These are phyloP conservation scores for Lynx canadensis DNA, from an alignment of 2,113 vertebrate genomes.

Conservation along the genomic window DNA sequence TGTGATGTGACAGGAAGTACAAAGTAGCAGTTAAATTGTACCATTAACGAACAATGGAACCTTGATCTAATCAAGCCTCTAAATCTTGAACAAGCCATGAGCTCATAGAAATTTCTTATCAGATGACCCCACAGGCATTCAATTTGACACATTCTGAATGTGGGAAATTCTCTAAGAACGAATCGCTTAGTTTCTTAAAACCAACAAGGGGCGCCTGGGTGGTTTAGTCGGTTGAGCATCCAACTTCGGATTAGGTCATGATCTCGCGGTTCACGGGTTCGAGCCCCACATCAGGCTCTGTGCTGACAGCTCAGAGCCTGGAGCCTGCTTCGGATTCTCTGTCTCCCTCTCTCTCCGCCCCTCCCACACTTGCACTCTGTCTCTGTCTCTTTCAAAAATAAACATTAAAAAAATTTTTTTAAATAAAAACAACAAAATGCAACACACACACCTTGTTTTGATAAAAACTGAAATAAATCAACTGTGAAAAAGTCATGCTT, in stretches of 20 bases:
- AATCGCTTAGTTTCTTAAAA: background rate
- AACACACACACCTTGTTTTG: background rate
- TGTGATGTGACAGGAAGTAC: background rate
- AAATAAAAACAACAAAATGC: background rate
- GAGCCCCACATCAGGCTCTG: too few relatives aligned
- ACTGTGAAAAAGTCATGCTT: background rate
- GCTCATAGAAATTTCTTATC: background rate
- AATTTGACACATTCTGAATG: background rate
- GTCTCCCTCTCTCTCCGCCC: too few relatives aligned
- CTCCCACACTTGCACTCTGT: too few relatives aligned
- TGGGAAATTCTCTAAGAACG: background rate
- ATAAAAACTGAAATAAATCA: background rate
- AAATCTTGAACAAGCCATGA: background rate
- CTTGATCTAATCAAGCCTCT: background rate
- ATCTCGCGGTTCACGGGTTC: too few relatives aligned
- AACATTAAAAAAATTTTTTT: too few relatives aligned
- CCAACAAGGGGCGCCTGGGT: background rate
- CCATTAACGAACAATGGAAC: background rate
- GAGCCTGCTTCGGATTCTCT: too few relatives aligned
- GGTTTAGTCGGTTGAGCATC: too few relatives aligned
- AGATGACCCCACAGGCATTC: background rate
- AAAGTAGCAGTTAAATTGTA: background rate
- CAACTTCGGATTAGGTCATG: too few relatives aligned
- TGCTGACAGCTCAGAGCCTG: too few relatives aligned
- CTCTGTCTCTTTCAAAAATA: too few relatives aligned